phyloP scores from a whole-genome alignment of 2,797 vertebrate genomes.

The Typhlichthys subterraneus region DNA sequence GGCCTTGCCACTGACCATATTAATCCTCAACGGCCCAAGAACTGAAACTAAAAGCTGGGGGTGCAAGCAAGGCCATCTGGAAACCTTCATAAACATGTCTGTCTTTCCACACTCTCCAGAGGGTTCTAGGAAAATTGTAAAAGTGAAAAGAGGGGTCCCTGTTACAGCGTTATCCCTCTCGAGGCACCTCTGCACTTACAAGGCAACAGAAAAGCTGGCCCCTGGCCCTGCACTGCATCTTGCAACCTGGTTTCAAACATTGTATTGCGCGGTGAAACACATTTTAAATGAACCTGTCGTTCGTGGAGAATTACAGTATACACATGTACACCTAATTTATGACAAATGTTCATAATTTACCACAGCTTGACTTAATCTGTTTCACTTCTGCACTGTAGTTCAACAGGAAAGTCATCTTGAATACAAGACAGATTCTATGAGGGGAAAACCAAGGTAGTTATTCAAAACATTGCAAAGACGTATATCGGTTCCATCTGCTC shows the following conservation, averaged over 20 bases:
- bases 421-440: conserved; percentile 40
- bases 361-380: conserved; percentile 57
- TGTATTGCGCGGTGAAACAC: conserved; percentile 57
- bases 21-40: conserved; percentile 79
- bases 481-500: conserved; percentile 68
- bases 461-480: conserved; percentile 33
- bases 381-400: conserved; percentile 50
- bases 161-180: conserved; percentile 65
- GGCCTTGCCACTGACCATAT: conserved; percentile 76
- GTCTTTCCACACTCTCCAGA: conserved; percentile 82
- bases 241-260: conserved; percentile 26
- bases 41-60: conserved; percentile 77
- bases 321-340: conserved; percentile 58
- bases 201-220: conserved; percentile 50
- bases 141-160: conserved; percentile 81
- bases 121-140: conserved; percentile 84
- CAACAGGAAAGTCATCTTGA: conserved; percentile 47
- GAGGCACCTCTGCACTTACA: conserved; percentile 68
- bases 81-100: conserved; percentile 85
- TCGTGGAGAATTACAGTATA: conserved; percentile 35
- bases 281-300: conserved; percentile 52
- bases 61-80: conserved; percentile 82
- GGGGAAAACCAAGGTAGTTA: conserved; percentile 49
- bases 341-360: conserved; percentile 67
- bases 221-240: conserved; percentile 46